Evolutionary conservation across 2,888 invertebrate species (phyloP).

Genomic region (Machimus atricapillus): DNA sequence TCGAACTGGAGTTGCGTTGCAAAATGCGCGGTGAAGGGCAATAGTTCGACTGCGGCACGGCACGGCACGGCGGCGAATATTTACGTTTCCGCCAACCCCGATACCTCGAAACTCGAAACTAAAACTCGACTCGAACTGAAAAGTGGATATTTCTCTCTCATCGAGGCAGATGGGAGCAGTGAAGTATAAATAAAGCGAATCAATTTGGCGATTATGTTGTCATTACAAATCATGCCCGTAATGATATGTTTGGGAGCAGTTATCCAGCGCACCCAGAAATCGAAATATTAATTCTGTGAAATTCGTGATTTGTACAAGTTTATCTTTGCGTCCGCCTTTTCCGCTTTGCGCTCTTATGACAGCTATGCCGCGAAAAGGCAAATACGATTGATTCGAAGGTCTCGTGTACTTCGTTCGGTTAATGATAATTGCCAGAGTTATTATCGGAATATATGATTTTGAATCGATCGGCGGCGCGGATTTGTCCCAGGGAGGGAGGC

Average conservation of each 20-base stretch:
- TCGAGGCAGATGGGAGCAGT: slow-evolving; percentile 35
- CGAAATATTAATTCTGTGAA: slow-evolving; percentile 45
- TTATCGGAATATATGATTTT: slow-evolving; percentile 22
- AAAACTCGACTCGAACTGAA: neutral
- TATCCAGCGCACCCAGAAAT: slow-evolving; percentile 37
- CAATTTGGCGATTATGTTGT: slow-evolving; percentile 52
- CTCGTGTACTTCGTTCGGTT: slow-evolving; percentile 28
- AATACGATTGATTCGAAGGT: slow-evolving; percentile 29
- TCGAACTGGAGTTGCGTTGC: neutral
- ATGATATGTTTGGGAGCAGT: slow-evolving; percentile 49
- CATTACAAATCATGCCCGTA: slow-evolving; percentile 52
- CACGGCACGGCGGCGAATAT: neutral
- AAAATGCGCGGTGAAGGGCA: neutral
- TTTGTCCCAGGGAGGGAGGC: slow-evolving; percentile 1
- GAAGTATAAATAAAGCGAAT: slow-evolving; percentile 44
- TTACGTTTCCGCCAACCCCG: slow-evolving; percentile 23
- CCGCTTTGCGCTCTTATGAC: slow-evolving; percentile 42
- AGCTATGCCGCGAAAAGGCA: slow-evolving; percentile 24
- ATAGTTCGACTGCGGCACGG: neutral
- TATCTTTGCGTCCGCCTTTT: slow-evolving; percentile 43
- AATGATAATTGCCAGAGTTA: slow-evolving; percentile 35
- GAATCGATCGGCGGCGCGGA: neutral
- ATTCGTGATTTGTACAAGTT: slow-evolving; percentile 47
- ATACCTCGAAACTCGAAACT: neutral
- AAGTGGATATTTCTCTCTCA: slow-evolving; percentile 31